Conservation (phyloP, 2,113 vertebrate genomes). For the Heloderma charlesbogerti region DNA sequence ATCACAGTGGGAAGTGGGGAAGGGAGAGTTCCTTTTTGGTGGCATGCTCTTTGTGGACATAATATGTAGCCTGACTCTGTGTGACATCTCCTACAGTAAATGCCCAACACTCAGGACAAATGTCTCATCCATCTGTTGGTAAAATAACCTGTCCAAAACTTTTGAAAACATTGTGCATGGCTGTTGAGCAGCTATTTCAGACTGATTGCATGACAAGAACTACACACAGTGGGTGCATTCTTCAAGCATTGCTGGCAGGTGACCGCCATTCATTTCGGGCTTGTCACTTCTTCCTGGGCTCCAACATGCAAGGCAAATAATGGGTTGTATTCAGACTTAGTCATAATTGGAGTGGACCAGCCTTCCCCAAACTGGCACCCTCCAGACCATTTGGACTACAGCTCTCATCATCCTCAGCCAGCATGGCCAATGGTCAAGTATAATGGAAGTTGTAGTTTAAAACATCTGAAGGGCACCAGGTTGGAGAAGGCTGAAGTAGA, state of each 20-base stretch:
- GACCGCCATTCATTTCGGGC: not conserved
- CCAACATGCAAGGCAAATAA: not conserved
- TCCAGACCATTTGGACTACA: too few species aligned
- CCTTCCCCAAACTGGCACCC: too few species aligned
- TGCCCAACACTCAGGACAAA: not conserved
- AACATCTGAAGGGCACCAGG: too few species aligned
- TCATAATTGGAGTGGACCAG: too few species aligned
- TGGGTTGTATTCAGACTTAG: too few species aligned
- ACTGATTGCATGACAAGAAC: not conserved
- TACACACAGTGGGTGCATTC: not conserved
- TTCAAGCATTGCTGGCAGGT: not conserved
- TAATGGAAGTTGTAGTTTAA: too few species aligned
- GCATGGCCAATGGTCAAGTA: too few species aligned
- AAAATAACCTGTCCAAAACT: not conserved
- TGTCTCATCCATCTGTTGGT: not conserved
- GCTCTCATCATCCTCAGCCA: too few species aligned
- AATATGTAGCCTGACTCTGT: not conserved
- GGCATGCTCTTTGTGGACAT: not conserved
- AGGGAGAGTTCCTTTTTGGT: not conserved
- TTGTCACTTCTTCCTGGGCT: not conserved
- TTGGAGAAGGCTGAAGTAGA: too few species aligned
- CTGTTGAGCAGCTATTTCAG: not conserved
- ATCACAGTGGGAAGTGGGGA: not conserved
- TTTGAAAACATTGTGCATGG: not conserved
- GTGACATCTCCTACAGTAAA: not conserved